These are phyloP conservation scores for Meloidogyne exigua DNA, from an alignment of 1,140 invertebrate genomes.

Conservation along the genomic window DNA sequence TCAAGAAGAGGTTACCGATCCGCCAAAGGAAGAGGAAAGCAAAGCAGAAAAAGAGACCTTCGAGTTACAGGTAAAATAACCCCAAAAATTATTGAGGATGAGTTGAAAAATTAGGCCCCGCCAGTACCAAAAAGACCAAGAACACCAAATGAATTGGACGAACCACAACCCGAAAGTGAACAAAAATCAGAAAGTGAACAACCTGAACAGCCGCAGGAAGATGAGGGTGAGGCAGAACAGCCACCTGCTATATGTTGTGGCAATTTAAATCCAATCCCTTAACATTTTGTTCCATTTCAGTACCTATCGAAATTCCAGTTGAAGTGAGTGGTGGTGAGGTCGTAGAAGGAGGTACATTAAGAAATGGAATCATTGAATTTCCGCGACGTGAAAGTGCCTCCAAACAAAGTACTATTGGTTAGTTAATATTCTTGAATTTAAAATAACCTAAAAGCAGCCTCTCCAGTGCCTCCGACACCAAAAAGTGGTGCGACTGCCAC, in stretches of 20 bases:
- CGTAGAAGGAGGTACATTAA: not conserved
- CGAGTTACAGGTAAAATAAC: constrained; percentile 28
- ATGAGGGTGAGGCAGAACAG: constrained; percentile 26
- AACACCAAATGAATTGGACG: constrained; percentile 60
- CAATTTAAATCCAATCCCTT: no score
- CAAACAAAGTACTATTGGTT: not conserved
- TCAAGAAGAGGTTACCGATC: constrained; percentile 23
- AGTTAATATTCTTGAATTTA: not conserved
- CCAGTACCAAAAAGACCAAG: constrained; percentile 59
- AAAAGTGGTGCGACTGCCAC: constrained; percentile 21
- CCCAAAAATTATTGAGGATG: constrained; percentile 37
- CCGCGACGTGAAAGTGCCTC: not conserved
- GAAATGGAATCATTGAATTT: not conserved
- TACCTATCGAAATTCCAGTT: not conserved
- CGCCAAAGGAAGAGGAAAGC: constrained; percentile 36
- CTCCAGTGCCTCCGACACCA: constrained; percentile 34
- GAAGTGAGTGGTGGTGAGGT: not conserved
- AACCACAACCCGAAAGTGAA: constrained; percentile 6
- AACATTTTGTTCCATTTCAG: not conserved
- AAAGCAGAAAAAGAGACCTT: constrained; percentile 30
- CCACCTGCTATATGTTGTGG: not conserved
- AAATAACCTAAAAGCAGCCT: constrained; percentile 6
- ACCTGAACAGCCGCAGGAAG: constrained; percentile 8
- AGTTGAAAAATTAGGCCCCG: constrained; percentile 41
- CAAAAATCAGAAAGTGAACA: constrained; percentile 19